phyloP scores from a whole-genome alignment of 2,113 vertebrate genomes.

The Chaetodon trifascialis region DNA sequence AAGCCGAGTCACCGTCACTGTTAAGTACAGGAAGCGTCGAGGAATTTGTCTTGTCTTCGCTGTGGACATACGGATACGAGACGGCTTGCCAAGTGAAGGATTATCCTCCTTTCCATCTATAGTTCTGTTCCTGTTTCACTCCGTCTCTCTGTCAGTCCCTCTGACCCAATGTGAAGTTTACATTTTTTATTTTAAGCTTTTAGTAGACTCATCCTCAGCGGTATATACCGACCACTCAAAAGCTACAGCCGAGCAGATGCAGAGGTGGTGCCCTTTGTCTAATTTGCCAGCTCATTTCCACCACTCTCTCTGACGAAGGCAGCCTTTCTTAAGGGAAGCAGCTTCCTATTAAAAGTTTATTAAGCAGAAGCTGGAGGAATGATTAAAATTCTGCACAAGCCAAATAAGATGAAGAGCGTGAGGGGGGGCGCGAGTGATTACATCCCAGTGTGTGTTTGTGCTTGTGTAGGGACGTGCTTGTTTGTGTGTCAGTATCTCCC shows the following conservation, averaged over 20 bases:
- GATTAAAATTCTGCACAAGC: conserved; percentile 62
- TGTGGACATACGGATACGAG: conserved; percentile 10
- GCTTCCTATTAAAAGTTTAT: conserved; percentile 67
- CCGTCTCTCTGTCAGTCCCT: conserved; percentile 3
- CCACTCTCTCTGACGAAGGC: conserved; percentile 26
- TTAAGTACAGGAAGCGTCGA: conserved; percentile 55
- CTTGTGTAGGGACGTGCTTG: background rate
- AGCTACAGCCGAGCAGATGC: conserved; percentile 26
- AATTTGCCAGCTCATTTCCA: conserved; percentile 58
- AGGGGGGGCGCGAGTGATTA: no score
- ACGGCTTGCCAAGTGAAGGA: conserved; percentile 24
- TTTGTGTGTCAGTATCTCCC: conserved; percentile 44
- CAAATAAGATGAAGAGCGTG: conserved; percentile 42
- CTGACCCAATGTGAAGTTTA: conserved; percentile 21
- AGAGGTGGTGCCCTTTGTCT: conserved; percentile 50
- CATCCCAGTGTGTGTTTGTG: conserved; percentile 17
- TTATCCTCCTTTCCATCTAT: conserved; percentile 41
- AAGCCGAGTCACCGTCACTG: background rate
- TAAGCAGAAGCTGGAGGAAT: conserved; percentile 62
- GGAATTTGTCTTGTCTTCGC: conserved; percentile 34
- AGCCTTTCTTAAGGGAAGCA: conserved; percentile 52
- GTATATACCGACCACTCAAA: conserved; percentile 22
- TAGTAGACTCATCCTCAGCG: conserved; percentile 19
- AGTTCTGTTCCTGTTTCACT: conserved; percentile 11
- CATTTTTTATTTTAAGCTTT: conserved; percentile 32